phyloP scores from a whole-genome alignment of 1,140 invertebrate genomes.

The Wiebesia pumilae region DNA sequence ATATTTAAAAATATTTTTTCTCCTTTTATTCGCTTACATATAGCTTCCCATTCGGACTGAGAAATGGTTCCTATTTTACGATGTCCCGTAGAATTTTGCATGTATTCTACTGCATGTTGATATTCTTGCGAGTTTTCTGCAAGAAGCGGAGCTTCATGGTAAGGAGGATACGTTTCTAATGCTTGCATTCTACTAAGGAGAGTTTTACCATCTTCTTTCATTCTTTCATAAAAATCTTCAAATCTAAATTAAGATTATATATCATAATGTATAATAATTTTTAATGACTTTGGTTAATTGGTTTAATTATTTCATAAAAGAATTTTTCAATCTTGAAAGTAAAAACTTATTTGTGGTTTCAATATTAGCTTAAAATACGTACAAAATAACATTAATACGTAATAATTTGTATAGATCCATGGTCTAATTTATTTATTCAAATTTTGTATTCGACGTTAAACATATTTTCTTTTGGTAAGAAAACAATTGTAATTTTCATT shows the following conservation, averaged over 20 bases:
- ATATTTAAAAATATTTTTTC: slow-evolving; percentile 30
- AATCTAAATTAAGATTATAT: slow-evolving; percentile 75
- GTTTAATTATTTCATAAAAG: too few species aligned
- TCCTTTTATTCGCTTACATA: slow-evolving; percentile 80
- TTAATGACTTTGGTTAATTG: not conserved
- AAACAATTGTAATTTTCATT: too few species aligned
- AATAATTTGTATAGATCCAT: too few species aligned
- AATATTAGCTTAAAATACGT: too few species aligned
- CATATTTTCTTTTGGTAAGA: too few species aligned
- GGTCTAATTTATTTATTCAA: too few species aligned
- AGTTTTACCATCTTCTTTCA: slow-evolving; percentile 70
- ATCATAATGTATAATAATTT: slow-evolving; percentile 22
- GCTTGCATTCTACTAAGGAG: slow-evolving; percentile 81
- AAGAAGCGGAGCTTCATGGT: slow-evolving; percentile 77
- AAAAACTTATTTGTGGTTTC: too few species aligned
- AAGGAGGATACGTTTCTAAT: slow-evolving; percentile 78
- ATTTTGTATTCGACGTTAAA: too few species aligned
- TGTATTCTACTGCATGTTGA: slow-evolving; percentile 80
- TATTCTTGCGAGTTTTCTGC: slow-evolving; percentile 81
- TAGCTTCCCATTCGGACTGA: slow-evolving; percentile 94
- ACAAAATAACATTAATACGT: too few species aligned
- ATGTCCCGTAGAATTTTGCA: slow-evolving; percentile 72
- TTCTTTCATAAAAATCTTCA: slow-evolving; percentile 86
- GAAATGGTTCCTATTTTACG: slow-evolving; percentile 87
- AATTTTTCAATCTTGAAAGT: too few species aligned